Base-by-base conservation (phyloP, 2,888 invertebrate species). In the Lucinisca nassula region DNA sequence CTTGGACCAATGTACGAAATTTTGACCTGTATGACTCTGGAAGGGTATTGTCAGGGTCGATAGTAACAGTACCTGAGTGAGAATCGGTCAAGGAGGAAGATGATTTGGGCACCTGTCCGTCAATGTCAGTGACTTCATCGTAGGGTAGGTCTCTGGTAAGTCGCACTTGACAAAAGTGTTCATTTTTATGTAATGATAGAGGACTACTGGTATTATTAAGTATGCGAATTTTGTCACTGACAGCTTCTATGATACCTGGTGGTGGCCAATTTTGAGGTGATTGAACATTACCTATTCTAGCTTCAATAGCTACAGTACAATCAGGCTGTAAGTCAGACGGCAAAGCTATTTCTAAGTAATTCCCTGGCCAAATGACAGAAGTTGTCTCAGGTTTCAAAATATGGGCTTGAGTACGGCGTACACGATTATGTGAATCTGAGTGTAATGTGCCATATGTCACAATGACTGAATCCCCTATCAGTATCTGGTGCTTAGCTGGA, bases 301-400 rank as follows among this genome's bases (percentile, higher is more conserved):
- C 79, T 58, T 88, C 86, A 30, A 90, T 32, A 32, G 83, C 70
- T n/a, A 83, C 30, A 2, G 51, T 49, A 6, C 45, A 27, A 32
- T 87, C 85, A 0, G 61, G 32, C 1, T 27, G 14, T 70, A 84
- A 24, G 4, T 82, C 88, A 6, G 38, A 21, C 30, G 83, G 80
- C 4, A 87, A 32, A 17, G 21, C 67, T 4, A 91, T 27, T 72
- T 90, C 87, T 21, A 87, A 49, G 37, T 49, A 89, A 10, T 82
- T 58, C 0, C 92, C 89, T n/a, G 90, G 90, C 86, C 85, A 89
- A 3, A 87, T 55, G 1, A 80, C 58, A 0, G 81, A 75, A n/a
- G 85, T 73, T 4, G 81, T 14, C 32, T 80, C 4, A 4, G 30
- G 37, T 17, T 74, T 40, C n/a, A 70, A 14, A 0, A 72, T 75